These are phyloP conservation scores for Discoglossus pictus DNA, from an alignment of 2,797 vertebrate genomes.

Conservation along the genomic window DNA sequence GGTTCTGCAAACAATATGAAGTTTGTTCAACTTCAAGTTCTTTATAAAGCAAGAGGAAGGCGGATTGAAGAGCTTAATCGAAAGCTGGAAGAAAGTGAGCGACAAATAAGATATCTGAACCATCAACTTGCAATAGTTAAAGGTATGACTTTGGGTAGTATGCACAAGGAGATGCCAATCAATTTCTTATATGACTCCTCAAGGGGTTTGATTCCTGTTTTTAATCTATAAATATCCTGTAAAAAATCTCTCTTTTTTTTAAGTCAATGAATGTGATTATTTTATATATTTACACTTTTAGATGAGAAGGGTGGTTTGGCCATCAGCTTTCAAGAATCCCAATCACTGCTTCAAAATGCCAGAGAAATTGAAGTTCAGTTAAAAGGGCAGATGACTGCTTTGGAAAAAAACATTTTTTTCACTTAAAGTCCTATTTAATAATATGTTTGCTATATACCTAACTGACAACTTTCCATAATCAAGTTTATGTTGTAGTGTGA, in stretches of 20 bases:
- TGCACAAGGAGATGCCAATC: too few species aligned
- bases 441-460: too few species aligned
- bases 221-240: too few species aligned
- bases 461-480: too few species aligned
- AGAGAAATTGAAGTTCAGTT: conserved; percentile 82
- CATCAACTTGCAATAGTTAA: conserved; percentile 89
- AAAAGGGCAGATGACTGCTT: conserved; percentile 79
- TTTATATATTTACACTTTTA: conserved; percentile 63
- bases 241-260: too few species aligned
- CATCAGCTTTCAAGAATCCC: conserved; percentile 84
- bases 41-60: conserved; percentile 88
- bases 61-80: conserved; percentile 84
- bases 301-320: conserved; percentile 89
- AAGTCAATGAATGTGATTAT: too few species aligned
- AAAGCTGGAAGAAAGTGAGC: conserved; percentile 86
- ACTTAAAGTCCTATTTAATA: too few species aligned
- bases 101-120: conserved; percentile 85
- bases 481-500: too few species aligned
- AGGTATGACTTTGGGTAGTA: conserved; percentile 83
- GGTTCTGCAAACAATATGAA: conserved; percentile 82
- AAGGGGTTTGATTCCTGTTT: too few species aligned
- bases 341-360: conserved; percentile 77
- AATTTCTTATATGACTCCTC: too few species aligned
- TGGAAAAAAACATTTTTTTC: too few species aligned
- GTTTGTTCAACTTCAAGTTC: conserved; percentile 85